phyloP scores from a whole-genome alignment of 2,888 invertebrate genomes.

The Smittia sp. region DNA sequence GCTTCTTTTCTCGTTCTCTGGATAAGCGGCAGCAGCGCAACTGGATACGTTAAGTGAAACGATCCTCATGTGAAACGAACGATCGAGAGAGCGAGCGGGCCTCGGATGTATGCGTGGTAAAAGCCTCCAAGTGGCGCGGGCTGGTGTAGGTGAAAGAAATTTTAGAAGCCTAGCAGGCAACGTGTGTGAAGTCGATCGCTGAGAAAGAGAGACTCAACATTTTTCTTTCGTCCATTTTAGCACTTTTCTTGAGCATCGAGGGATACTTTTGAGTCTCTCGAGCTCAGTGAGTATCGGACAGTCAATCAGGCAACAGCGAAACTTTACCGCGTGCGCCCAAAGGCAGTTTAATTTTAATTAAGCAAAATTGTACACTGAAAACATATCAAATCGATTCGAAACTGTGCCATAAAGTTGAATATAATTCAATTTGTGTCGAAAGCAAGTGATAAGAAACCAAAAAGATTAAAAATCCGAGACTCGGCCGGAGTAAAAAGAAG shows the following conservation, averaged over 20 bases:
- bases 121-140: not conserved
- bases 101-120: not conserved
- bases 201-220: not conserved
- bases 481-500: constrained; percentile 2
- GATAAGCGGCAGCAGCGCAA: too few species aligned
- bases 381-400: not conserved
- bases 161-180: not conserved
- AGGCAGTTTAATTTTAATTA: not conserved
- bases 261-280: not conserved
- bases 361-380: not conserved
- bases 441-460: constrained; percentile 25
- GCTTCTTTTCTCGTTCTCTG: not conserved
- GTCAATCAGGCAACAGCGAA: constrained; percentile 29
- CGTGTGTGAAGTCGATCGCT: not conserved
- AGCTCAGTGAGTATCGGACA: constrained; percentile 32
- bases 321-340: constrained; percentile 2
- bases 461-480: not conserved
- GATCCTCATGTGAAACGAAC: not conserved
- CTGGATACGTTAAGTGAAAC: not conserved
- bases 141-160: not conserved
- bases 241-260: not conserved
- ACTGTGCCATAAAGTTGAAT: constrained; percentile 26
- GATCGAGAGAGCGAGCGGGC: not conserved
- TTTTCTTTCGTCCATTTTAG: constrained; percentile 13
- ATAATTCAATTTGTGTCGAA: not conserved